These are phyloP conservation scores for Anoncus sp. DNA, from an alignment of 2,888 invertebrate species.

Conservation along the genomic window DNA sequence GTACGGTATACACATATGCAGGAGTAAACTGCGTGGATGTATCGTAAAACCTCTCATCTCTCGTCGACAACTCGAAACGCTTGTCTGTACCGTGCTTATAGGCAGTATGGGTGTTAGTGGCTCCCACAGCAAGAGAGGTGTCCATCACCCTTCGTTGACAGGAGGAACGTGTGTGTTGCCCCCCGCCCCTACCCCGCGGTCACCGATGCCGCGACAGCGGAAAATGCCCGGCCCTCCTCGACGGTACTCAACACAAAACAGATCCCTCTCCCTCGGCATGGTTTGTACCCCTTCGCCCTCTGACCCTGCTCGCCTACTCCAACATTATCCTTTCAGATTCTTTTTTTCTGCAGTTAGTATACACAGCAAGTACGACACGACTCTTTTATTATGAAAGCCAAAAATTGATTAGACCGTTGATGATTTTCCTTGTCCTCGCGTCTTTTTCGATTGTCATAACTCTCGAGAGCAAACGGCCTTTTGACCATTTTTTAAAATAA, in stretches of 20 bases:
- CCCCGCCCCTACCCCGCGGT: constrained; percentile 59
- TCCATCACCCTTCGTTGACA: constrained; percentile 82
- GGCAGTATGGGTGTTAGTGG: constrained; percentile 65
- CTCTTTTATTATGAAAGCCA: neutral
- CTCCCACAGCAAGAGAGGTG: constrained; percentile 82
- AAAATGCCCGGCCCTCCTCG: constrained; percentile 32
- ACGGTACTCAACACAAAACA: constrained; percentile 6
- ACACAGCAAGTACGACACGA: neutral
- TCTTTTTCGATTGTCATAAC: neutral
- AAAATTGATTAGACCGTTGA: neutral
- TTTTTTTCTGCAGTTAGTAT: neutral
- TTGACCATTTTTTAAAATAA: too few relatives aligned
- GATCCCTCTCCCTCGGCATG: constrained; percentile 47
- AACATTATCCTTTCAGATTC: neutral
- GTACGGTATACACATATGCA: neutral
- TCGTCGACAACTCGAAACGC: constrained; percentile 55
- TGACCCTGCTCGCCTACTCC: constrained; percentile 8
- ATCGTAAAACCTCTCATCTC: constrained; percentile 29
- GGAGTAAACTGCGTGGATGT: constrained; percentile 1
- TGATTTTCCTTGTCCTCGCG: neutral
- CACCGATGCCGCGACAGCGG: constrained; percentile 48
- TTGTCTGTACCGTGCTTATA: constrained; percentile 9
- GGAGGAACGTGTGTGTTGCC: constrained; percentile 79
- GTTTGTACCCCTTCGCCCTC: constrained; percentile 17
- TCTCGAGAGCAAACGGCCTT: neutral